These are phyloP conservation scores for Scarus forsteni DNA, from an alignment of 2,797 vertebrate genomes.

Conservation along the genomic window DNA sequence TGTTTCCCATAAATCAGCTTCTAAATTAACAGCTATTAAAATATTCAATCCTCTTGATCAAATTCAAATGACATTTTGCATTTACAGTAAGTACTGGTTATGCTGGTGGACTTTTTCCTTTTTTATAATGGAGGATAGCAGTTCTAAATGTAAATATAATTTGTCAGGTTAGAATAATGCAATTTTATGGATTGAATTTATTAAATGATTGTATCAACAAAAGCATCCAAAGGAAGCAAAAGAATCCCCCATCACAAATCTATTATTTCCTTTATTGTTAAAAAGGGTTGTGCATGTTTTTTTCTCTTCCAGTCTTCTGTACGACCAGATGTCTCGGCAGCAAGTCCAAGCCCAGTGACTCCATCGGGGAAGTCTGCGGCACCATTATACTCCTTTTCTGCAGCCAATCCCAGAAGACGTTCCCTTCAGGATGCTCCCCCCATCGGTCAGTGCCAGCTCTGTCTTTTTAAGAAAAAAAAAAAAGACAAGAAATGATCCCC, in stretches of 20 bases:
- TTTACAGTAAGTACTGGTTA: neutral
- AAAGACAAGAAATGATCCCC: neutral
- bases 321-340: constrained; percentile 88
- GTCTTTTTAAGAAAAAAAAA: neutral
- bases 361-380: constrained; percentile 90
- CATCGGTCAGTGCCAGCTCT: constrained; percentile 84
- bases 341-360: constrained; percentile 87
- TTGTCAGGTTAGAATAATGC: neutral
- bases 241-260: neutral
- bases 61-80: no score
- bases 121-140: no score
- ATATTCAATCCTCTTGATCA: no score
- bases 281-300: neutral
- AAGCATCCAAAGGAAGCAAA: neutral
- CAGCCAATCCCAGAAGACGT: constrained; percentile 92
- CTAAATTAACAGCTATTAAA: neutral
- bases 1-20: neutral
- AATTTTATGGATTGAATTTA: neutral
- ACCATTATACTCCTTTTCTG: constrained; percentile 90
- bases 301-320: constrained; percentile 86
- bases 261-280: neutral
- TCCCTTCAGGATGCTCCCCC: constrained; percentile 89
- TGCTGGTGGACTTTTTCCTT: no score
- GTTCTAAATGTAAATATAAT: neutral
- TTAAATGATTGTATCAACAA: neutral